Percentiles rank a stretch among this genome's conserved stretches.
phyloP scores from a whole-genome alignment of 2,797 vertebrate species.

The Sebastes jordani region DNA sequence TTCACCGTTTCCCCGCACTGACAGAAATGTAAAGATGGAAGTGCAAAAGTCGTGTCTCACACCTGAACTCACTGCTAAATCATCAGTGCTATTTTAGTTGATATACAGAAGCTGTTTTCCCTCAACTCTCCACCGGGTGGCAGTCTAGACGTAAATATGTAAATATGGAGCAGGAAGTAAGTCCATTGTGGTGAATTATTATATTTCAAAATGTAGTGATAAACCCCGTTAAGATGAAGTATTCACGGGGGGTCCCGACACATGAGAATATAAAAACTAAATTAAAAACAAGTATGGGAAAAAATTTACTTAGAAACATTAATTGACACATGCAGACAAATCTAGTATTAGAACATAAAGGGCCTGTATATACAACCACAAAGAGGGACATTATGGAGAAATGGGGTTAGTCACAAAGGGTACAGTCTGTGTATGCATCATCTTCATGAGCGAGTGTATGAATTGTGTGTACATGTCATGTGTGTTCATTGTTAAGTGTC shows the following conservation, averaged over 20 bases:
- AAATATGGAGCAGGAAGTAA: background rate
- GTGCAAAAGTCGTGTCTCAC: constrained; percentile 25
- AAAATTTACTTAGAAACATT: no score
- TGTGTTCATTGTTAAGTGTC: constrained; percentile 14
- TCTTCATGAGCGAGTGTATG: background rate
- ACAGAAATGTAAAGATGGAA: background rate
- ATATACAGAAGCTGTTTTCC: background rate
- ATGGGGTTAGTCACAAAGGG: background rate
- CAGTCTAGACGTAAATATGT: constrained; percentile 7
- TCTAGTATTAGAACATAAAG: background rate
- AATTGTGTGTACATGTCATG: background rate
- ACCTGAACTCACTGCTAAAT: background rate
- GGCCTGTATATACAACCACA: background rate
- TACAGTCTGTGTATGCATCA: background rate
- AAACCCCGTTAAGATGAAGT: background rate
- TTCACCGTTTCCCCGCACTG: background rate
- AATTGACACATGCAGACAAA: background rate
- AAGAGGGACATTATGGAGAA: background rate
- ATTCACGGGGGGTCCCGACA: background rate
- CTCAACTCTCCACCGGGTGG: constrained; percentile 67
- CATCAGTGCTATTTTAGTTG: background rate
- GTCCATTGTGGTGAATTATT: background rate
- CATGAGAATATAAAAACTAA: background rate
- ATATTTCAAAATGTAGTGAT: background rate
- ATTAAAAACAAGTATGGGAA: background rate